These are phyloP conservation scores for Petromus typicus DNA, from an alignment of 2,113 vertebrate species.

Conservation along the genomic window DNA sequence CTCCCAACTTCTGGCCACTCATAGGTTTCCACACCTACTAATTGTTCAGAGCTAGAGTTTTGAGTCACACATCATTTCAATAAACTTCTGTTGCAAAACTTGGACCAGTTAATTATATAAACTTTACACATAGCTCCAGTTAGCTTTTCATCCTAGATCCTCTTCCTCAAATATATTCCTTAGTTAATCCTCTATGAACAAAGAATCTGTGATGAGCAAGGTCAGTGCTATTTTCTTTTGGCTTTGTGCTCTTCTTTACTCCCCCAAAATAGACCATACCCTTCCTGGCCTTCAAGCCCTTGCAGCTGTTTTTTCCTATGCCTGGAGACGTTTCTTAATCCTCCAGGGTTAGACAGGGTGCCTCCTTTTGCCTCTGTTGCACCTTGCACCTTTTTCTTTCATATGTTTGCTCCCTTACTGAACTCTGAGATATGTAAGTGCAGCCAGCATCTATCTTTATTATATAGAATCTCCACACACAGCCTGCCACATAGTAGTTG, in stretches of 20 bases:
- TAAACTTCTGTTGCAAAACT: slow-evolving; percentile 33
- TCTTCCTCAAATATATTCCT: not conserved
- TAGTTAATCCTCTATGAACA: not conserved
- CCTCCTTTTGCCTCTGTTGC: not conserved
- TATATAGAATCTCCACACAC: not conserved
- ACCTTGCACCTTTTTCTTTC: not conserved
- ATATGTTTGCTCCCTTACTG: not conserved
- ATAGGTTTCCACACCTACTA: not conserved
- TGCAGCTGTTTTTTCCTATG: not conserved
- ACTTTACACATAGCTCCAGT: not conserved
- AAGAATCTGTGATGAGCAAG: not conserved
- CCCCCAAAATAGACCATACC: not conserved
- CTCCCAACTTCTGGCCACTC: not conserved
- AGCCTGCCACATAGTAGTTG: slow-evolving; percentile 9
- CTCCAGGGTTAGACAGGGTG: not conserved
- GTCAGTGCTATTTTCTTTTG: slow-evolving; percentile 32
- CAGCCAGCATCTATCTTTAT: not conserved
- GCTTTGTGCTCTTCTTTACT: slow-evolving; percentile 33
- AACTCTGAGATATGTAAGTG: not conserved
- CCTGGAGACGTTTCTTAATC: slow-evolving; percentile 8
- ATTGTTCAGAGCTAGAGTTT: not conserved
- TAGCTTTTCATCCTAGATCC: not conserved
- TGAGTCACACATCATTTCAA: not conserved
- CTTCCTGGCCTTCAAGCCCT: slow-evolving; percentile 3
- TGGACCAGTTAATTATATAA: slow-evolving; percentile 24